These are phyloP conservation scores for Ooceraea biroi DNA, from an alignment of 1,140 invertebrate species.

Conservation along the genomic window DNA sequence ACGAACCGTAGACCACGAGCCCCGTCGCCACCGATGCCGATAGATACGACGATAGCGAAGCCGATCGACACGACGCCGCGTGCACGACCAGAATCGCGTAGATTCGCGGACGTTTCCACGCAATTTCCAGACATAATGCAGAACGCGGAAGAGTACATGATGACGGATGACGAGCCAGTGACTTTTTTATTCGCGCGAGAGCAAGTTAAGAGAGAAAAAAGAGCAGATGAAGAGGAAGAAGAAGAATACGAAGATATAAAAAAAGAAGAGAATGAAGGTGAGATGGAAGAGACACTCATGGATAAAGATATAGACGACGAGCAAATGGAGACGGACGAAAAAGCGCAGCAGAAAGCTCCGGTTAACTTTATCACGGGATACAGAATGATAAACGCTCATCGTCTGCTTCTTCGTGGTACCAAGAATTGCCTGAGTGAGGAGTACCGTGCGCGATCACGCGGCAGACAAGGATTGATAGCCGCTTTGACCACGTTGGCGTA, in stretches of 20 bases:
- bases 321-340: no score
- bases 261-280: neutral
- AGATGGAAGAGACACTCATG: neutral
- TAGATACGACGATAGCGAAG: neutral
- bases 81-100: slow-evolving; percentile 59
- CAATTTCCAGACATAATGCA: slow-evolving; percentile 81
- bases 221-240: slow-evolving; percentile 9
- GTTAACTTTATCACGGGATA: slow-evolving; percentile 71
- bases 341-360: neutral
- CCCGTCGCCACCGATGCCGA: neutral
- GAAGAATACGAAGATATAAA: slow-evolving; percentile 10
- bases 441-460: slow-evolving; percentile 67
- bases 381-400: slow-evolving; percentile 73
- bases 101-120: slow-evolving; percentile 38
- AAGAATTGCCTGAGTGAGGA: slow-evolving; percentile 72
- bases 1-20: slow-evolving; percentile 76
- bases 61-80: slow-evolving; percentile 70
- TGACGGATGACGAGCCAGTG: slow-evolving; percentile 70
- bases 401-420: slow-evolving; percentile 76
- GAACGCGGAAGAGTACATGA: slow-evolving; percentile 74
- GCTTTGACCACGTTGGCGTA: slow-evolving; percentile 74
- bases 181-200: slow-evolving; percentile 52
- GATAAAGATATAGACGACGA: no score
- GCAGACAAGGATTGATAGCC: slow-evolving; percentile 77
- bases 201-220: slow-evolving; percentile 33